phyloP scores from a whole-genome alignment of 2,888 invertebrate species.

The Dyspetes luteomarginatus region DNA sequence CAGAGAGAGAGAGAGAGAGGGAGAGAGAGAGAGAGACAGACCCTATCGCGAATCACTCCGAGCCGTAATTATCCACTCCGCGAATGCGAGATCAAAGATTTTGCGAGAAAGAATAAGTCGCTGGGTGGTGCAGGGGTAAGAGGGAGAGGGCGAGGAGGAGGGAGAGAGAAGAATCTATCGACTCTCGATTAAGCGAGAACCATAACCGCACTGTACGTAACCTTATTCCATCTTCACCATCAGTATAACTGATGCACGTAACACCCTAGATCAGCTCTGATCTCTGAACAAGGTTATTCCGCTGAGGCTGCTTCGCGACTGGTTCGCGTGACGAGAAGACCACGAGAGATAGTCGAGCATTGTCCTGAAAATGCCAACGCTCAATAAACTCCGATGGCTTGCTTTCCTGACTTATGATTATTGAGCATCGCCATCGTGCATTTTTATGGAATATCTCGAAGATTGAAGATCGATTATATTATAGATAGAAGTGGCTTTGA shows the following conservation, averaged over 20 bases:
- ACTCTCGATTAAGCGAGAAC: slow-evolving; percentile 43
- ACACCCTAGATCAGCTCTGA: slow-evolving; percentile 47
- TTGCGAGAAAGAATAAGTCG: slow-evolving; percentile 43
- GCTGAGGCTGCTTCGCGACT: slow-evolving; percentile 17
- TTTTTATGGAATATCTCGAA: slow-evolving; percentile 38
- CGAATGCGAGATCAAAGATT: slow-evolving; percentile 67
- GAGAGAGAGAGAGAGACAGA: slow-evolving; percentile 62
- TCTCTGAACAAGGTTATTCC: slow-evolving; percentile 58
- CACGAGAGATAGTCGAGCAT: slow-evolving; percentile 58
- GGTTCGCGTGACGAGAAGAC: slow-evolving; percentile 25
- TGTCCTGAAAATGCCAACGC: slow-evolving; percentile 64
- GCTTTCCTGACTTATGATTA: slow-evolving; percentile 55
- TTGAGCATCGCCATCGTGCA: slow-evolving; percentile 17
- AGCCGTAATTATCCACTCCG: slow-evolving; percentile 73
- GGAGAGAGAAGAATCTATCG: slow-evolving; percentile 37
- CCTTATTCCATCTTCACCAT: slow-evolving; percentile 54
- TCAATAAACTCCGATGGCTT: slow-evolving; percentile 36
- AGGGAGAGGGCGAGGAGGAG: too few relatives aligned
- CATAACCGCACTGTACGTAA: slow-evolving; percentile 32
- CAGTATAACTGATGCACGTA: slow-evolving; percentile 8
- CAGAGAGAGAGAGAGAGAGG: not conserved
- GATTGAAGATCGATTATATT: slow-evolving; percentile 32
- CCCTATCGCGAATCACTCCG: slow-evolving; percentile 73
- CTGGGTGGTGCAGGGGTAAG: too few relatives aligned
- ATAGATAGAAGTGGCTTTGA: slow-evolving; percentile 14